Conservation (phyloP, 2,113 vertebrate genomes). For the Motacilla tschutschensis region DNA sequence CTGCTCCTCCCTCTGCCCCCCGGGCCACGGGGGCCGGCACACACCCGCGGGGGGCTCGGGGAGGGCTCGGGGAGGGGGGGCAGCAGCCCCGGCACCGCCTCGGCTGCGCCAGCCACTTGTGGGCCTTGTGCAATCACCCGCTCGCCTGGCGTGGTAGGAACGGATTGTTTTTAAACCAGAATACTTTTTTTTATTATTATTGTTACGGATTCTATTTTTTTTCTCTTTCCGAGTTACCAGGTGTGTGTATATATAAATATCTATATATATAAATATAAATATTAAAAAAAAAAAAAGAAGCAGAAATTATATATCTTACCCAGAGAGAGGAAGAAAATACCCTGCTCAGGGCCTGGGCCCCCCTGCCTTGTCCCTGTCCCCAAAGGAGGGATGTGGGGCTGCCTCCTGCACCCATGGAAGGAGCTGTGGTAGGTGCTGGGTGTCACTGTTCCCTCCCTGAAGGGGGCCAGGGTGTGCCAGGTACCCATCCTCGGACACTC, state of each 20-base stretch:
- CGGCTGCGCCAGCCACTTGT: conserved; percentile 63
- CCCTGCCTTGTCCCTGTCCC: not conserved
- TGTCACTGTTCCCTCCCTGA: not conserved
- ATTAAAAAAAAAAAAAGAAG: conserved; percentile 38
- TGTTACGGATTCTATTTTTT: conserved; percentile 84
- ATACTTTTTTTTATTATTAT: conserved; percentile 84
- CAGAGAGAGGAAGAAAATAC: conserved; percentile 50
- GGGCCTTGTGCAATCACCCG: conserved; percentile 77
- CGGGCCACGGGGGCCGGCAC: not conserved
- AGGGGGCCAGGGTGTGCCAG: not conserved
- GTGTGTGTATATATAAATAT: conserved; percentile 78
- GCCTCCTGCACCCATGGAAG: accelerated
- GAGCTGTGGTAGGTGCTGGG: not conserved
- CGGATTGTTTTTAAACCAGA: conserved; percentile 80
- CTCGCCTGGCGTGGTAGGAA: conserved; percentile 72
- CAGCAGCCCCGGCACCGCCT: not conserved
- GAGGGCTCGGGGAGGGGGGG: not conserved
- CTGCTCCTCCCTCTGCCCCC: not conserved
- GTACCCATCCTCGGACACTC: not conserved
- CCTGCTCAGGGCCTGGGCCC: not conserved
- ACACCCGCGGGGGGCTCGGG: not conserved
- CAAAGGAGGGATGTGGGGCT: not conserved
- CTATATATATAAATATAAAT: conserved; percentile 73
- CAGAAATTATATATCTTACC: conserved; percentile 73
- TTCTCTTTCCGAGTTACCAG: conserved; percentile 78